A percentile compares a stretch with the other conserved stretches of the same genome.
Conservation (phyloP, 2,888 invertebrate species). For the Drosophila demipolita region DNA sequence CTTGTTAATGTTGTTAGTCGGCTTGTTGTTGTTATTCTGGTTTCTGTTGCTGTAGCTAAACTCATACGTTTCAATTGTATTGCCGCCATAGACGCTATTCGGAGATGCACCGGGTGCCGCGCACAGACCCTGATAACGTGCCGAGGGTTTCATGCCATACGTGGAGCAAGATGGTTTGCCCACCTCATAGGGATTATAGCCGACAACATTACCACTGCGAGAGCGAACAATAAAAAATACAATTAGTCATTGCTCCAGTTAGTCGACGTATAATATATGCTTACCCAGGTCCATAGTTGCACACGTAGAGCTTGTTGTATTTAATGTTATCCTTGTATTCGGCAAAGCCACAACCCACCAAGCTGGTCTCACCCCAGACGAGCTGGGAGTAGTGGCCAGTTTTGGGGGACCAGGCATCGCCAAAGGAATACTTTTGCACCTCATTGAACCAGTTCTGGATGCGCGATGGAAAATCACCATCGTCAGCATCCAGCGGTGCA, state of each 20-base stretch:
- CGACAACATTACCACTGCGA: constrained; percentile 90
- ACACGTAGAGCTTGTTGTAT: constrained; percentile 93
- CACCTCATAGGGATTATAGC: constrained; percentile 90
- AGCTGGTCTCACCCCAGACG: constrained; percentile 94
- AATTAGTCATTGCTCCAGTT: not conserved
- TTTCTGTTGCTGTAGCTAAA: constrained; percentile 71
- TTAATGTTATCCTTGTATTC: constrained; percentile 92
- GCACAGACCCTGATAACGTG: constrained; percentile 91
- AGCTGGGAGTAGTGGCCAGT: constrained; percentile 96
- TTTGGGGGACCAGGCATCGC: constrained; percentile 88
- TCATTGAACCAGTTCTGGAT: constrained; percentile 94
- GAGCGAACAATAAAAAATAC: constrained; percentile 36
- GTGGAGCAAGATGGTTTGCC: constrained; percentile 90
- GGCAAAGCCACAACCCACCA: constrained; percentile 94
- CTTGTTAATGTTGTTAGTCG: constrained; percentile 87
- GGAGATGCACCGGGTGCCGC: constrained; percentile 80
- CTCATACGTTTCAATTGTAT: constrained; percentile 84
- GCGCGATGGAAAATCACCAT: constrained; percentile 90
- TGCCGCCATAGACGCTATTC: constrained; percentile 86
- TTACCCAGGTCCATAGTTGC: constrained; percentile 93
- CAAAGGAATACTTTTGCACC: constrained; percentile 89
- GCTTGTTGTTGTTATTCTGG: constrained; percentile 85
- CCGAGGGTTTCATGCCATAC: constrained; percentile 90
- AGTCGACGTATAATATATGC: constrained; percentile 31
- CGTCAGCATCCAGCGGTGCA: constrained; percentile 86